Conservation (phyloP, 1,140 invertebrate genomes). For the Drusus annulatus region DNA sequence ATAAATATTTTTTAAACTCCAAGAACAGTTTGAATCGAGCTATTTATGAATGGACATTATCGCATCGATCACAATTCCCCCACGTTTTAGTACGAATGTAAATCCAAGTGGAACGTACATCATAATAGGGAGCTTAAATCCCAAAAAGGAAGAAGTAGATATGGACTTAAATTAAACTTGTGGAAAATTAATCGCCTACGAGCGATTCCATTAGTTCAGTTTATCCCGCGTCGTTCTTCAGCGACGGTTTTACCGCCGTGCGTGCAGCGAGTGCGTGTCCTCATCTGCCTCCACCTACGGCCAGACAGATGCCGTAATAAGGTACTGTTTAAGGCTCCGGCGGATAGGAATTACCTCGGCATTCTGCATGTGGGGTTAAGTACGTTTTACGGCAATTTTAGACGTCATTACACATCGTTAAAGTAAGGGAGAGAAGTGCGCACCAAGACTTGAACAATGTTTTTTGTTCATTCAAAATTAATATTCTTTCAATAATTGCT, state of each 20-base stretch:
- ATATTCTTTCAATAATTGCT: no score
- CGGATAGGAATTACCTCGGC: no score
- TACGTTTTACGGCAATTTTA: no score
- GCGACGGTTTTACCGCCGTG: neutral
- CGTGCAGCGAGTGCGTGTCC: neutral
- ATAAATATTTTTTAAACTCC: neutral
- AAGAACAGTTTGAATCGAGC: neutral
- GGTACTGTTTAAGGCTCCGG: no score
- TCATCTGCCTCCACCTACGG: neutral
- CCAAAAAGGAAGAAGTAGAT: conserved; percentile 4
- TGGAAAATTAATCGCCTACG: conserved; percentile 2
- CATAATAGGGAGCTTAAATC: conserved; percentile 1
- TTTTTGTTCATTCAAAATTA: no score
- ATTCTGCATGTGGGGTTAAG: no score
- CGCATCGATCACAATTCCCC: neutral
- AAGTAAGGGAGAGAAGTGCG: no score
- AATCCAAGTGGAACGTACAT: neutral
- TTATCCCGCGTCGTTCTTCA: neutral
- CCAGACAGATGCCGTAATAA: no score
- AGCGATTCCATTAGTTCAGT: neutral
- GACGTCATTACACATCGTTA: no score
- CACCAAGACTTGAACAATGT: no score
- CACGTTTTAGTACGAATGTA: neutral
- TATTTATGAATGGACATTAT: neutral
- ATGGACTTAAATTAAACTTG: neutral